Evolutionary conservation across 2,797 vertebrate species (phyloP).

Genomic region (Anas bernieri): DNA sequence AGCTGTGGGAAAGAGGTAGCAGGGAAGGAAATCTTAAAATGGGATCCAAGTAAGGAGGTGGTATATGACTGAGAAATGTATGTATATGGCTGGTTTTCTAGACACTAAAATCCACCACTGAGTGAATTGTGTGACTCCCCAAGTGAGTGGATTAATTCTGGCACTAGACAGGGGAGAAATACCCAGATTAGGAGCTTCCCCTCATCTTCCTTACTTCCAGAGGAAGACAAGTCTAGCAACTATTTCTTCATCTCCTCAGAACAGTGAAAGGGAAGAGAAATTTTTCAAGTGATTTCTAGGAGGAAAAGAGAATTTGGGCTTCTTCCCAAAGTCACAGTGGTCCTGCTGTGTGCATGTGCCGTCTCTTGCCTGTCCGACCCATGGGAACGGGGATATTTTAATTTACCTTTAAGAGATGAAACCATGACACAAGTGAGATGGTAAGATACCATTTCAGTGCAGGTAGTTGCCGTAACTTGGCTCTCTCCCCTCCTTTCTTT

Average conservation of each 20-base stretch:
- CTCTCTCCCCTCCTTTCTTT: not conserved
- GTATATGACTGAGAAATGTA: not conserved
- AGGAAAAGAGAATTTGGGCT: not conserved
- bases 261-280: not conserved
- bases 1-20: not conserved
- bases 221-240: not conserved
- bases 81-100: not conserved
- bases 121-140: not conserved
- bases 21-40: not conserved
- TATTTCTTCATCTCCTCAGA: not conserved
- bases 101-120: not conserved
- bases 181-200: not conserved
- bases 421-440: not conserved
- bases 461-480: not conserved
- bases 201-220: not conserved
- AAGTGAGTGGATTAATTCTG: not conserved
- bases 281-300: not conserved
- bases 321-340: not conserved
- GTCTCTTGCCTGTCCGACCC: not conserved
- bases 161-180: not conserved
- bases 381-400: not conserved
- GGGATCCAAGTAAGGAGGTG: not conserved
- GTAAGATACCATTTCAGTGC: not conserved
- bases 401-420: not conserved
- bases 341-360: not conserved